Conservation (phyloP, 2,797 vertebrate species). For the Alauda arvensis region DNA sequence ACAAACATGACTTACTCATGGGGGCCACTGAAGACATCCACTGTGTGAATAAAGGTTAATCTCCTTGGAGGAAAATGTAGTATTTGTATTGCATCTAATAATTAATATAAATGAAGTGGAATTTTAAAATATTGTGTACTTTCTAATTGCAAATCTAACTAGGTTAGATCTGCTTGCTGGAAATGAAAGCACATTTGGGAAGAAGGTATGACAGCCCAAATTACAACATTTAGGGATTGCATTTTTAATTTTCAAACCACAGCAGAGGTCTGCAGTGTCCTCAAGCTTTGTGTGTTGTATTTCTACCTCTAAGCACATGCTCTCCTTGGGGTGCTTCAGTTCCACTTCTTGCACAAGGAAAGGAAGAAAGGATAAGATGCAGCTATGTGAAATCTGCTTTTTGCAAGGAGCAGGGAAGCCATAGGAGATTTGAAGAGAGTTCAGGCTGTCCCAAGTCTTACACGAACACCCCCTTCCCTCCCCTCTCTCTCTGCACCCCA, state of each 20-base stretch:
- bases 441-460: background rate
- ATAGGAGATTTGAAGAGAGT: background rate
- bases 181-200: background rate
- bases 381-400: background rate
- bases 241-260: background rate
- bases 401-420: background rate
- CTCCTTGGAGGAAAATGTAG: background rate
- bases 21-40: background rate
- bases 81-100: constrained; percentile 1
- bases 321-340: background rate
- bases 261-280: background rate
- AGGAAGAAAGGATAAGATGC: background rate
- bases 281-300: background rate
- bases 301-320: background rate
- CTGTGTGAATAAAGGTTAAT: constrained; percentile 25
- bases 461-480: background rate
- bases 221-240: background rate
- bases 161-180: background rate
- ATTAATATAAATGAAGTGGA: constrained; percentile 5
- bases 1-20: background rate
- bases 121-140: background rate
- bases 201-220: background rate
- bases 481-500: background rate
- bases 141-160: background rate
- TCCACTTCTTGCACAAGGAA: background rate